Evolutionary conservation across 1,140 invertebrate genomes (phyloP), one percentile per base, ranked within the genome.

Genomic region (Cotesia typhae): DNA sequence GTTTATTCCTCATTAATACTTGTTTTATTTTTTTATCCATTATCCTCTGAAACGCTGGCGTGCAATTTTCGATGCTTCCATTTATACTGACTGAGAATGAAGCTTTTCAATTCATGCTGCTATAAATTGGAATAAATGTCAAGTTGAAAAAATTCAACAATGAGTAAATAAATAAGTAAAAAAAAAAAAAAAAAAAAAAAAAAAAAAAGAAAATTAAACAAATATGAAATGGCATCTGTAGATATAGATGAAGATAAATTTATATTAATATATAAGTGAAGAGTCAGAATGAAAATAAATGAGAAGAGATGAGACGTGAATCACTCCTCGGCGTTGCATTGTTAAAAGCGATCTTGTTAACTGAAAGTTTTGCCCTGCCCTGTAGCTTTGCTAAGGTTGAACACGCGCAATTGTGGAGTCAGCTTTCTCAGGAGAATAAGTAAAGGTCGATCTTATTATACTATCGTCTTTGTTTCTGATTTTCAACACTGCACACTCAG

Each of bases 261-360:
- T 59, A 28, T 59, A 59, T 9, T 28, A 20, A 28, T 20, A 59
- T 59, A 28, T 20, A 10, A 59, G 7, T 20, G 20, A 20, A 59
- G 28, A 59, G 14, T 10, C 20, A 59, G 20, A 28, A 59, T 6
- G 9, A 20, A 20, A 28, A 20, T 14, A 10, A 28, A 28, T 1
- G 9, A 20, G 57, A 59, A 59, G 20, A 55, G 53, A 55, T 55
- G 17, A 55, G 53, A 55, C 53, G 12, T 59, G 28, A 6, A 60
- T 2, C 37, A 37, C 36, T 69, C 67, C 14, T 69, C 37, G 35
- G 37, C 60, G 55, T 69, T 69, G 67, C 55, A 61, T 69, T 69
- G 67, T 69, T 69, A 69, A 61, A 59, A 36, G 36, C 67, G 67
- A 69, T 69, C 67, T 69, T 69, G 67, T 69, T 69, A 69, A 69